phyloP scores from a whole-genome alignment of 2,888 invertebrate genomes.

The Bombylius major region DNA sequence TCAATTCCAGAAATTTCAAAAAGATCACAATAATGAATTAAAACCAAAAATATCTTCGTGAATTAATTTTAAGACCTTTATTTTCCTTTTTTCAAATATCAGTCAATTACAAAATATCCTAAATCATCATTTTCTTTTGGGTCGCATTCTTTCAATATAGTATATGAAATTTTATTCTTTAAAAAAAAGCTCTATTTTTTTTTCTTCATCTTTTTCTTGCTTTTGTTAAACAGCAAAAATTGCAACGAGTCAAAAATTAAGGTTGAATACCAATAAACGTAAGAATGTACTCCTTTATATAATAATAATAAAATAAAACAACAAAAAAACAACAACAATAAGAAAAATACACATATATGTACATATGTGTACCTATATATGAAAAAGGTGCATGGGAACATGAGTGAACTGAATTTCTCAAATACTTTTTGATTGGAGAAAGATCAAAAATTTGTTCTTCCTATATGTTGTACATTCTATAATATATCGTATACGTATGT shows the following conservation, averaged over 20 bases:
- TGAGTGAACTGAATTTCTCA: constrained; percentile 18
- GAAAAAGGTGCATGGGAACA: constrained; percentile 16
- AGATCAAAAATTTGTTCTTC: not conserved
- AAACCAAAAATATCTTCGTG: too few species aligned
- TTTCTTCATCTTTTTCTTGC: too few species aligned
- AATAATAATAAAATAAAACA: not conserved
- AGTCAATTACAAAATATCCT: too few species aligned
- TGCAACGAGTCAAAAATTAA: not conserved
- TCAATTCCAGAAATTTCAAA: too few species aligned
- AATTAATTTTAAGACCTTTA: too few species aligned
- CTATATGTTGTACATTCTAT: too few species aligned
- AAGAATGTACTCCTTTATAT: not conserved
- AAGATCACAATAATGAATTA: too few species aligned
- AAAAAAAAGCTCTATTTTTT: not conserved
- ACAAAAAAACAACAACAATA: not conserved
- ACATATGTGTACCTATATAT: too few species aligned
- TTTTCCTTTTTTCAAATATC: too few species aligned
- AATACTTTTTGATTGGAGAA: constrained; percentile 10
- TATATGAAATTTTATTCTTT: not conserved
- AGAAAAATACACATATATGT: too few species aligned
- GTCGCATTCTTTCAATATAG: not conserved
- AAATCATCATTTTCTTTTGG: not conserved
- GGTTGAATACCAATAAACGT: too few species aligned
- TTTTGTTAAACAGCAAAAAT: not conserved
- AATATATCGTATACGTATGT: too few species aligned